Conservation (phyloP, 2,888 invertebrate species). For the Actias luna region DNA sequence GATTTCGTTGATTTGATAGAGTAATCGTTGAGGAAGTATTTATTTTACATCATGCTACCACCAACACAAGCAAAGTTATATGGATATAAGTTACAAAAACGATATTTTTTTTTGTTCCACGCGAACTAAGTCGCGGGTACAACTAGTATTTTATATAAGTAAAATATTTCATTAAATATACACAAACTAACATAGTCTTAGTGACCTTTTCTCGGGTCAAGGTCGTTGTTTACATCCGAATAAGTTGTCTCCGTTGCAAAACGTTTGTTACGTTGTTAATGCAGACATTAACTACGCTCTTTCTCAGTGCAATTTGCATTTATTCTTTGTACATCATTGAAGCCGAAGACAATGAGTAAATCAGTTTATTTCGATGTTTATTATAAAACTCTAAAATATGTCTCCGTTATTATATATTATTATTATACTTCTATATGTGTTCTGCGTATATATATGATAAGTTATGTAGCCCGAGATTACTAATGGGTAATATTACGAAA, state of each 20-base stretch:
- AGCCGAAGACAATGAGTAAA: not conserved
- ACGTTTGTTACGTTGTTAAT: constrained; percentile 9
- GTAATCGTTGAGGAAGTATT: too few species aligned
- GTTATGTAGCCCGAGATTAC: too few species aligned
- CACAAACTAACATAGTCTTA: not conserved
- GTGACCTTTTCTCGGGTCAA: constrained; percentile 2
- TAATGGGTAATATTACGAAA: too few species aligned
- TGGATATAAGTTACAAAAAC: too few species aligned
- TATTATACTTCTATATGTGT: too few species aligned
- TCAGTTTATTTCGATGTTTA: not conserved
- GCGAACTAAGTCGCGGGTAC: too few species aligned
- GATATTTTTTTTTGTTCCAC: too few species aligned
- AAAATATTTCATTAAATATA: not conserved
- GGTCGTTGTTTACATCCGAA: constrained; percentile 6
- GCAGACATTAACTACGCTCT: constrained; percentile 10
- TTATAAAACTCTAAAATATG: not conserved
- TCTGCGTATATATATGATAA: too few species aligned
- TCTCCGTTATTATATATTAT: not conserved
- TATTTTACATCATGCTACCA: too few species aligned
- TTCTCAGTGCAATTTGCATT: constrained; percentile 7
- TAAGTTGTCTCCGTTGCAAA: constrained; percentile 3
- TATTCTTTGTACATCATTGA: constrained; percentile 8
- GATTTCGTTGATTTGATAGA: too few species aligned
- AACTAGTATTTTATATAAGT: not conserved
- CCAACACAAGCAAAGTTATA: too few species aligned